A percentile compares a stretch with the other conserved stretches of the same genome.
These are phyloP conservation scores for Allobates femoralis DNA, from an alignment of 2,797 vertebrate species.

Conservation along the genomic window DNA sequence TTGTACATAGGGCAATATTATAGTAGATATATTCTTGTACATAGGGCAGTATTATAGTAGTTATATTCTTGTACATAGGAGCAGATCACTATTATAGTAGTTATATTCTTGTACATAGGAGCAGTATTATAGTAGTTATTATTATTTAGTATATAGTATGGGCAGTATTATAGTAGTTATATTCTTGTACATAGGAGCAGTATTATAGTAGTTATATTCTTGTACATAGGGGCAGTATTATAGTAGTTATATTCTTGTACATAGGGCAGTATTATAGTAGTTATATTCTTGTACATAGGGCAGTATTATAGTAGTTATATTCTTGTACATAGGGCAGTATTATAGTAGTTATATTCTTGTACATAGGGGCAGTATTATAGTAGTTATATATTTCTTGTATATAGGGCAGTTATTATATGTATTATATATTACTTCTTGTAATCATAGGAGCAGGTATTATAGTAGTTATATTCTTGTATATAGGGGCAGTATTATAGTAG, in stretches of 20 bases:
- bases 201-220: not conserved
- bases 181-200: not conserved
- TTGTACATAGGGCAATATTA: no score
- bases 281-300: slow-evolving; percentile 1
- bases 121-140: not conserved
- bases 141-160: not conserved
- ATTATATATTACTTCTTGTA: not conserved
- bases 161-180: slow-evolving; percentile 18
- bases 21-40: not conserved
- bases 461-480: slow-evolving; percentile 12
- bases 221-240: not conserved
- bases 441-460: not conserved
- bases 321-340: slow-evolving; percentile 4
- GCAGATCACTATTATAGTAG: not conserved
- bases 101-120: no score
- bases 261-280: slow-evolving; percentile 13
- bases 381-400: not conserved
- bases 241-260: not conserved
- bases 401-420: not conserved
- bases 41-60: not conserved
- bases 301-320: slow-evolving; percentile 17
- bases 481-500: slow-evolving; percentile 6
- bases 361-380: not conserved
- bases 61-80: no score
- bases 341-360: slow-evolving; percentile 18